Percentiles rank a stretch among this genome's conserved stretches.
Evolutionary conservation across 1,140 invertebrate species (phyloP).

Genomic region (Bradysia coprophila): DNA sequence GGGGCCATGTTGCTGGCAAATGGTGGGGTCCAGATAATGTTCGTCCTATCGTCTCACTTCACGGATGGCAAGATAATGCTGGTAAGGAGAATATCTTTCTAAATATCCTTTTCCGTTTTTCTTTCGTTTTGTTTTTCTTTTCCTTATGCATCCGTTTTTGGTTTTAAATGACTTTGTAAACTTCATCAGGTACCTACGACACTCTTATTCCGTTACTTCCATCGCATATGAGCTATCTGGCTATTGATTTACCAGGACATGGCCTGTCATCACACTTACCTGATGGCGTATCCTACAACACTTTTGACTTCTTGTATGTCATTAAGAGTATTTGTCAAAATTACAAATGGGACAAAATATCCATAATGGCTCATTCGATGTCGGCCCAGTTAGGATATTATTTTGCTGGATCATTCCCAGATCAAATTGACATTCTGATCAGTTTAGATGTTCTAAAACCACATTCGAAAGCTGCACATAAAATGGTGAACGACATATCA

Average conservation of each 20-base stretch:
- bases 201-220: slow-evolving; percentile 38
- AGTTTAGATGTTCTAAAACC: slow-evolving; percentile 40
- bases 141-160: too few relatives aligned
- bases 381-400: slow-evolving; percentile 35
- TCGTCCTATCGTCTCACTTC: slow-evolving; percentile 44
- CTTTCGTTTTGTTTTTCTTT: too few relatives aligned
- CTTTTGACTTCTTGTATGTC: slow-evolving; percentile 30
- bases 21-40: slow-evolving; percentile 41
- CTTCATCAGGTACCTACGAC: slow-evolving; percentile 59
- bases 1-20: slow-evolving; percentile 45
- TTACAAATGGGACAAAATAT: slow-evolving; percentile 47
- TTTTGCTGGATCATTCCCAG: slow-evolving; percentile 35
- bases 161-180: too few relatives aligned
- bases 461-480: slow-evolving; percentile 16
- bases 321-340: slow-evolving; percentile 36
- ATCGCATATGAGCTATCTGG: slow-evolving; percentile 34
- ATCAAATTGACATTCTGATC: slow-evolving; percentile 37
- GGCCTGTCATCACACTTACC: slow-evolving; percentile 50
- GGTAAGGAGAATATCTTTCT: too few relatives aligned
- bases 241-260: slow-evolving; percentile 55
- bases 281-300: slow-evolving; percentile 36
- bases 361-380: slow-evolving; percentile 45
- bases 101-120: too few relatives aligned
- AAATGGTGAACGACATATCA: slow-evolving; percentile 10
- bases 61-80: slow-evolving; percentile 63